phyloP scores from a whole-genome alignment of 2,888 invertebrate genomes.

The Pachliopta kotzebuea region DNA sequence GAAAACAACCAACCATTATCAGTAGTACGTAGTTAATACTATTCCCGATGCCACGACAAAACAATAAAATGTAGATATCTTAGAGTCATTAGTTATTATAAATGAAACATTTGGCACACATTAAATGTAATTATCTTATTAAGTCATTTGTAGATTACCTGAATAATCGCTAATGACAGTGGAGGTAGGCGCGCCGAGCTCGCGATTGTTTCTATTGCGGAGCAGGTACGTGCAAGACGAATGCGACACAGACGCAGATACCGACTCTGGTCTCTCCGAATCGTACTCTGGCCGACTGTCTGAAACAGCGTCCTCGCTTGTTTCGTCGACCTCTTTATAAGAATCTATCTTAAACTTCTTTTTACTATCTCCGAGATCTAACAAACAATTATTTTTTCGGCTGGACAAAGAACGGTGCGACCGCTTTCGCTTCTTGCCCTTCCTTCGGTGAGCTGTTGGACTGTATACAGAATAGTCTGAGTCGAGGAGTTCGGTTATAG shows the following conservation, averaged over 20 bases:
- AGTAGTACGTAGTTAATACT: slow-evolving; percentile 12
- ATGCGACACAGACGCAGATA: slow-evolving; percentile 43
- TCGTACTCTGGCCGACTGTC: slow-evolving; percentile 53
- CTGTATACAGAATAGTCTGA: slow-evolving; percentile 77
- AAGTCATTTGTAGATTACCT: slow-evolving; percentile 47
- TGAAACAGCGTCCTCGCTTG: slow-evolving; percentile 44
- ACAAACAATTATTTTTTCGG: slow-evolving; percentile 59
- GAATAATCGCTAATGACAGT: slow-evolving; percentile 62
- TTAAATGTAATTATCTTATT: slow-evolving; percentile 1
- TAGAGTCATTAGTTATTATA: not conserved
- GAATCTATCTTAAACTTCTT: slow-evolving; percentile 79
- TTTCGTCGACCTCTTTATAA: slow-evolving; percentile 58
- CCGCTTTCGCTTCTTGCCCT: slow-evolving; percentile 73
- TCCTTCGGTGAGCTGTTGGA: slow-evolving; percentile 63
- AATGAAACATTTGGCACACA: slow-evolving; percentile 1
- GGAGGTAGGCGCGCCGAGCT: slow-evolving; percentile 60
- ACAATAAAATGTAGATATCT: not conserved
- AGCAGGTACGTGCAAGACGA: slow-evolving; percentile 54
- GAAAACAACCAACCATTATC: slow-evolving; percentile 14
- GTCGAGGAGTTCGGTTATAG: slow-evolving; percentile 71
- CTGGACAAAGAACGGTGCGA: slow-evolving; percentile 64
- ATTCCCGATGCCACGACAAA: slow-evolving; percentile 2
- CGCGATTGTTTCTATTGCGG: slow-evolving; percentile 56
- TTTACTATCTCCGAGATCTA: slow-evolving; percentile 62
- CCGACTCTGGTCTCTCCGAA: slow-evolving; percentile 52